Conservation (phyloP, 2,888 invertebrate species). For the Xestia rhomboidea region DNA sequence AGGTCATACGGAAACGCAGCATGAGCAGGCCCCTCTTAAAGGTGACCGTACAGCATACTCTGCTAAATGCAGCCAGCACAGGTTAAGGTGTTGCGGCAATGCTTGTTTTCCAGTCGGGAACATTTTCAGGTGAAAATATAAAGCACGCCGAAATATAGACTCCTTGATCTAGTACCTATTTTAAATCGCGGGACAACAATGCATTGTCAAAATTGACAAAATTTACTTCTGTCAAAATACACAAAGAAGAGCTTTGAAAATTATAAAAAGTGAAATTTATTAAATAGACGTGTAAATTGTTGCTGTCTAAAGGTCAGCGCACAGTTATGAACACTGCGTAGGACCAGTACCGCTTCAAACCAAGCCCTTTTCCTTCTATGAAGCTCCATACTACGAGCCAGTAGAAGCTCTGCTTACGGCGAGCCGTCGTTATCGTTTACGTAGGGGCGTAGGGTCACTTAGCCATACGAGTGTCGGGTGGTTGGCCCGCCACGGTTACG, state of each 20-base stretch:
- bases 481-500: not conserved
- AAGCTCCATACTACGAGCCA: not conserved
- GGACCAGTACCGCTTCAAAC: not conserved
- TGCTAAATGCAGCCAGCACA: not conserved
- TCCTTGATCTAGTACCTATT: not conserved
- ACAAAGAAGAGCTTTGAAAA: conserved; percentile 27
- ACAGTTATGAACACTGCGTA: not conserved
- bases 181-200: not conserved
- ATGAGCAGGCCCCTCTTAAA: not conserved
- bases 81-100: not conserved
- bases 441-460: not conserved
- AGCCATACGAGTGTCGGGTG: not conserved
- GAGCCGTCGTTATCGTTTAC: not conserved
- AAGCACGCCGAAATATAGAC: not conserved
- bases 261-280: conserved; percentile 15
- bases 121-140: not conserved
- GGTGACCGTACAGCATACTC: not conserved
- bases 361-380: not conserved
- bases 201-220: not conserved
- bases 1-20: not conserved
- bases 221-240: conserved; percentile 25
- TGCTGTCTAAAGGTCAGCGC: not conserved
- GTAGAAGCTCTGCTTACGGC: not conserved
- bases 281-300: conserved; percentile 15
- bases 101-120: not conserved